phyloP scores from a whole-genome alignment of 2,797 vertebrate species.

The Artibeus jamaicensis region DNA sequence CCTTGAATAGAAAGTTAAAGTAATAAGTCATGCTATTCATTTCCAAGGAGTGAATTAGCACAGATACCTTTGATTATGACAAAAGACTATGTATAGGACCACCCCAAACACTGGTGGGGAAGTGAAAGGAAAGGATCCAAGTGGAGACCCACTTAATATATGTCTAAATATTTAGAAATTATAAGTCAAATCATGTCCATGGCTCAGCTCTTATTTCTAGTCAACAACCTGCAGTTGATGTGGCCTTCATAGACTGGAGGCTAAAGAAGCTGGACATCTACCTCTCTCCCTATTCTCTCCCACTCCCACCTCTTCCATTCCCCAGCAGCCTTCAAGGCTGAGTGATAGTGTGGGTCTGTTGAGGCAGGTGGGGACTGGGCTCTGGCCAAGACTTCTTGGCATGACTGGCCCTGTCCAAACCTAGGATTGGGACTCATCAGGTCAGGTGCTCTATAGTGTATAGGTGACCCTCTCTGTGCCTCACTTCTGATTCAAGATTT shows the following conservation, averaged over 20 bases:
- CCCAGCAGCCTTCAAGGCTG: neutral
- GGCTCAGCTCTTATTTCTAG: neutral
- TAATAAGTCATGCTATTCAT: neutral
- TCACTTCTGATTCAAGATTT: neutral
- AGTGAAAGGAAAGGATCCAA: neutral
- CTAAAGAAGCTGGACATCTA: neutral
- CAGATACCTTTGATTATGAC: neutral
- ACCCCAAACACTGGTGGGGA: neutral
- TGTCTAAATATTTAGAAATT: neutral
- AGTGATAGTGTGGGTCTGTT: neutral
- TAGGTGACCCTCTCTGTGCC: too few relatives aligned
- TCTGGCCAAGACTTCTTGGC: neutral
- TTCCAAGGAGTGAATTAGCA: neutral
- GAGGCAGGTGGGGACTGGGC: neutral
- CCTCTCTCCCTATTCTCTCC: neutral
- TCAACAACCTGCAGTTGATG: neutral
- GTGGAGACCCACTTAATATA: neutral
- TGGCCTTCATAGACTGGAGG: neutral
- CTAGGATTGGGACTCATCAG: too few relatives aligned
- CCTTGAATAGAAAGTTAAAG: neutral
- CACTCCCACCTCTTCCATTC: neutral
- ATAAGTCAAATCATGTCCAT: neutral
- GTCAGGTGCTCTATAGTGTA: neutral
- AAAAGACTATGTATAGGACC: neutral
- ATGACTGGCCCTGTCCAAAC: neutral